A percentile compares a stretch with the other conserved stretches of the same genome.
Conservation (phyloP, 2,888 invertebrate genomes). For the Steromphala cineraria region DNA sequence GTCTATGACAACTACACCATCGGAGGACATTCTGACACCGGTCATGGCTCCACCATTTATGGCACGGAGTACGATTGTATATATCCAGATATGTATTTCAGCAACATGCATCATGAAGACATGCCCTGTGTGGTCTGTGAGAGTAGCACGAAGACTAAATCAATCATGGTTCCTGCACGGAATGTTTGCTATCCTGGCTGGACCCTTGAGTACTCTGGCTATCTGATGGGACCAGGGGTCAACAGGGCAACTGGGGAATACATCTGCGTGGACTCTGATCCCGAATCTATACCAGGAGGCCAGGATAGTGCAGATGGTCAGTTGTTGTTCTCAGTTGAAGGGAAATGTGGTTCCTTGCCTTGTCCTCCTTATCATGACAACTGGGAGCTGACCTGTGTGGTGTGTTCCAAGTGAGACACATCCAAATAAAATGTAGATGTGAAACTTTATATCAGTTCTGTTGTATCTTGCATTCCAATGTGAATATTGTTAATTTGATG, state of each 20-base stretch:
- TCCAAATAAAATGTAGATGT: no score
- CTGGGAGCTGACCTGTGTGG: conserved; percentile 30
- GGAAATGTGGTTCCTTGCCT: conserved; percentile 29
- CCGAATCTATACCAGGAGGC: conserved; percentile 25
- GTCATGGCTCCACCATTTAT: neutral
- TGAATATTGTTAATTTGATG: no score
- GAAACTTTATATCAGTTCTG: no score
- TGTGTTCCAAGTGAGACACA: neutral
- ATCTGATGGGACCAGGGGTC: neutral
- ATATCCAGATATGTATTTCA: neutral
- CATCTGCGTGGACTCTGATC: conserved; percentile 33
- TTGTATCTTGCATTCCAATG: no score
- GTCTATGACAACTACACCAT: neutral
- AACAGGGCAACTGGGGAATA: neutral
- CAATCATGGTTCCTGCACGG: neutral
- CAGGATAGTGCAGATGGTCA: conserved; percentile 23
- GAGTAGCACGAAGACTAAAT: neutral
- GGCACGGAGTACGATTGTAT: neutral
- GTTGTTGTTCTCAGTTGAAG: conserved; percentile 29
- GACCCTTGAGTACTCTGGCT: neutral
- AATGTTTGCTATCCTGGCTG: neutral
- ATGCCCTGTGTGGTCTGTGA: neutral
- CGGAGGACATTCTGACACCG: neutral
- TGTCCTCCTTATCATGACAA: conserved; percentile 32
- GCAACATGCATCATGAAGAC: neutral